phyloP scores from a whole-genome alignment of 2,797 vertebrate species.

The Alauda arvensis region DNA sequence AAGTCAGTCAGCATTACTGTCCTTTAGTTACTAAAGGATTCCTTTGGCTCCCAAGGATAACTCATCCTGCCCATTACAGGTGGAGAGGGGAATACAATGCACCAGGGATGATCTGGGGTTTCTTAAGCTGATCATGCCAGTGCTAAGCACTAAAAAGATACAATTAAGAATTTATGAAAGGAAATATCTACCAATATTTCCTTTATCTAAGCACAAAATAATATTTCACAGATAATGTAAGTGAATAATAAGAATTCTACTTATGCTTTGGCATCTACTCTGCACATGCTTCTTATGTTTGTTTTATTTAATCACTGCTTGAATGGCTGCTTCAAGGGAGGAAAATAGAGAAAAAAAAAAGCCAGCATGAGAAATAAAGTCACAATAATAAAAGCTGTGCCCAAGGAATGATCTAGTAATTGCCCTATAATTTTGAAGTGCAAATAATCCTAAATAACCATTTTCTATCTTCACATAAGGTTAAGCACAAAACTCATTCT shows the following conservation, averaged over 20 bases:
- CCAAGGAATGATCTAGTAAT: background rate
- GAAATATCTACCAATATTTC: background rate
- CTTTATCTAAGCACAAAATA: background rate
- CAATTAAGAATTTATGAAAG: background rate
- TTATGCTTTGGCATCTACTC: background rate
- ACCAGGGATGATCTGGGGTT: background rate
- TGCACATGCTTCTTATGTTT: background rate
- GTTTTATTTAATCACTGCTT: background rate
- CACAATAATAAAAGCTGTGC: background rate
- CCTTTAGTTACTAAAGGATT: background rate
- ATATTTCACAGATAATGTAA: background rate
- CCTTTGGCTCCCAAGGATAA: background rate
- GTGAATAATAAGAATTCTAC: background rate
- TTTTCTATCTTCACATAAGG: background rate
- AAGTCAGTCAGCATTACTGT: slow-evolving; percentile 3
- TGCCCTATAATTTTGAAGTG: background rate
- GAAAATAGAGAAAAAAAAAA: background rate
- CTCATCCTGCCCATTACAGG: background rate
- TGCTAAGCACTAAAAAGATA: background rate
- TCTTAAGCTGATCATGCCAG: background rate
- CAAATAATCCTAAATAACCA: background rate
- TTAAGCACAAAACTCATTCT: background rate
- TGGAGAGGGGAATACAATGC: background rate
- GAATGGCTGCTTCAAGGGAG: background rate
- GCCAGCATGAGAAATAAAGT: background rate